Evolutionary conservation across 1,140 invertebrate genomes (phyloP).

Genomic region (Charaxes varanes): DNA sequence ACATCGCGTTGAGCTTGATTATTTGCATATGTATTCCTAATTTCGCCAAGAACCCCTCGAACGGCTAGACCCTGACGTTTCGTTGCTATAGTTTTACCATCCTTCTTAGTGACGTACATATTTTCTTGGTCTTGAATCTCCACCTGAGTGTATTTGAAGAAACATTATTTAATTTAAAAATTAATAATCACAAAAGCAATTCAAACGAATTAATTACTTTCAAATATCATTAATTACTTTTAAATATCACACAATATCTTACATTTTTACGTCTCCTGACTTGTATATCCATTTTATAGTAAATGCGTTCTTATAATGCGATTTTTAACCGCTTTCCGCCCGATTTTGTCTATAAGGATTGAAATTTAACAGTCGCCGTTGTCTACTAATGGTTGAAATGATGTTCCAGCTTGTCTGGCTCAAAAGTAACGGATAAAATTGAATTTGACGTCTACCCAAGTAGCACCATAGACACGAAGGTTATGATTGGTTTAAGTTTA

Average conservation of each 20-base stretch:
- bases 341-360: not conserved
- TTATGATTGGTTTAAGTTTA: no score
- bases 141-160: conserved; percentile 20
- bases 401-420: conserved; percentile 9
- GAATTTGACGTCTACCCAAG: no score
- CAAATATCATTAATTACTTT: not conserved
- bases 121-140: conserved; percentile 60
- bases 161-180: not conserved
- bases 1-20: conserved; percentile 39
- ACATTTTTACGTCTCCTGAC: conserved; percentile 42
- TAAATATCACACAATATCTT: conserved; percentile 14
- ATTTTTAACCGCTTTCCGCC: not conserved
- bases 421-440: conserved; percentile 32
- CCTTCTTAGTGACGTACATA: conserved; percentile 33
- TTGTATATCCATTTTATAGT: conserved; percentile 41
- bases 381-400: no score
- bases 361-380: no score
- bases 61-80: conserved; percentile 41
- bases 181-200: not conserved
- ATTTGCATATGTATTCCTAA: conserved; percentile 41
- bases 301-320: not conserved
- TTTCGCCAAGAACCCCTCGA: conserved; percentile 53
- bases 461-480: no score
- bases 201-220: conserved; percentile 2
- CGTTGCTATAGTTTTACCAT: conserved; percentile 29